Base-by-base conservation (phyloP, 2,797 vertebrate species). In the Alca torda region DNA sequence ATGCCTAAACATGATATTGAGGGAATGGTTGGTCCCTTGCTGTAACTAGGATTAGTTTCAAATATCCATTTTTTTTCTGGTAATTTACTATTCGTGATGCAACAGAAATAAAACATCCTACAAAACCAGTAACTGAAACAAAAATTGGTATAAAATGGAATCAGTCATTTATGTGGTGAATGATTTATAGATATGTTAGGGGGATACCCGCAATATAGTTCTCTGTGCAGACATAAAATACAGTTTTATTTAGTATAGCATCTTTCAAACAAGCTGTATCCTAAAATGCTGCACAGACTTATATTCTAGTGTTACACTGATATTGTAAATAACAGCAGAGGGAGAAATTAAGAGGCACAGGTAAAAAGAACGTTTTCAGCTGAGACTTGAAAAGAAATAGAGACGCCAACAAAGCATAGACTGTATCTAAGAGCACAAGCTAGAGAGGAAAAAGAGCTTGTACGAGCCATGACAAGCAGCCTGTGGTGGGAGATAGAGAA, bases 211-310 rank as follows among this genome's bases (percentile, higher is more conserved):
- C 37, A 26, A 88, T 80, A 85, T 57, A 87, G 70, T 80, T 93
- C 87, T 96, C 89, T 81, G 65, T 56, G 80, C 59, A 95, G 87
- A 92, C 61, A 95, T 93, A 91, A 92, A 90, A 30, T 60, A 77
- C 30, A 75, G 37, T 80, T 95, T 93, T 95, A 87, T 94, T 92
- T 81, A 88, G 65, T 81, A 79, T 3, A 94, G 72, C 31, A 56
- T 76, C 43, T 92, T 88, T 95, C 86, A 96, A 88, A 63, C 39
- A 94, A 79, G 18, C 51, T 77, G 81, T 85, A 79, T 84, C 54
- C 57, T 87, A 65, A 89, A 95, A 95, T 86, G 51, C n/a, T 68
- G 56, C 73, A 67, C 53, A 92, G 68, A 91, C 65, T 76, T 94
- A 75, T 13, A 87, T 76, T 53, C 31, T 68, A 87, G 35, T 68